phyloP scores from a whole-genome alignment of 2,797 vertebrate species.

The Phylloscopus collybita region DNA sequence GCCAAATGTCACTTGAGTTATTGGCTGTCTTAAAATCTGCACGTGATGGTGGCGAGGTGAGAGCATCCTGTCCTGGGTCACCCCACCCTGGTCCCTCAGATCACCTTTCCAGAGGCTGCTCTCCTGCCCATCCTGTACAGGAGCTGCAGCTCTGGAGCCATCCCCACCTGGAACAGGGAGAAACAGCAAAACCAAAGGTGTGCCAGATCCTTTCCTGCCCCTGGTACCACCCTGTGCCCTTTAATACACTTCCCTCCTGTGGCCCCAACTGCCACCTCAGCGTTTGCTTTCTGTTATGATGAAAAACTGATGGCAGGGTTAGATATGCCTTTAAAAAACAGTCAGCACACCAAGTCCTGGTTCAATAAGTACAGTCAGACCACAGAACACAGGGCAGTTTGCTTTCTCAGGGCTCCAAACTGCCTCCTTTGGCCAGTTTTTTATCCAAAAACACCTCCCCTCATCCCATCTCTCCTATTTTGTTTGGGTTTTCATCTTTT shows the following conservation, averaged over 20 bases:
- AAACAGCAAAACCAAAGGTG: neutral
- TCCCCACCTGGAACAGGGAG: neutral
- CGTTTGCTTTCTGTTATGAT: neutral
- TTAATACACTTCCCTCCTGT: neutral
- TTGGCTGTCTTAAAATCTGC: neutral
- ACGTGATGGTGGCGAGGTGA: neutral
- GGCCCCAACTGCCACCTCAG: neutral
- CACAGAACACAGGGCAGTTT: neutral
- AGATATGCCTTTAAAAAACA: neutral
- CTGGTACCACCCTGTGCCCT: neutral
- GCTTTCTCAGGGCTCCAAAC: neutral
- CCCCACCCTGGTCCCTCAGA: neutral
- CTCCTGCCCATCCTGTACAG: fast-evolving
- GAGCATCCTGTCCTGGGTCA: neutral
- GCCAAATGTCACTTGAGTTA: neutral
- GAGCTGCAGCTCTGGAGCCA: neutral
- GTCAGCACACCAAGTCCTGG: neutral
- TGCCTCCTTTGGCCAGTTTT: neutral
- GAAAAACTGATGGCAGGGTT: neutral
- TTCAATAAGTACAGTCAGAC: neutral
- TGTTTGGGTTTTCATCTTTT: neutral
- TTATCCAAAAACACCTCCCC: neutral
- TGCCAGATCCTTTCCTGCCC: neutral
- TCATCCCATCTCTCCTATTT: neutral
- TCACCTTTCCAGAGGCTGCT: neutral